Conservation (phyloP, 2,113 vertebrate species). For the Podilymbus podiceps region DNA sequence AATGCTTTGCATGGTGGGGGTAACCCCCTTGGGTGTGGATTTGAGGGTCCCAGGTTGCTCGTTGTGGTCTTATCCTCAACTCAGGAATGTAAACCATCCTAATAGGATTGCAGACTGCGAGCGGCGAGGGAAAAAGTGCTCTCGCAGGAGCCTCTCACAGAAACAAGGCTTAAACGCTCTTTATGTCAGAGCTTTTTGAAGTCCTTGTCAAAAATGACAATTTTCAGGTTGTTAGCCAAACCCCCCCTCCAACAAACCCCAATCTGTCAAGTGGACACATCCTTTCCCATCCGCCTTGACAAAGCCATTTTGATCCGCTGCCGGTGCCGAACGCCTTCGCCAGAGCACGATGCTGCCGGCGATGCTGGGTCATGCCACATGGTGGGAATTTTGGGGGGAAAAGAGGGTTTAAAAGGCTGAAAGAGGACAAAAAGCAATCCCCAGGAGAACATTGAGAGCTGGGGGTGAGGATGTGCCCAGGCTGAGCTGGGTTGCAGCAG, state of each 20-base stretch:
- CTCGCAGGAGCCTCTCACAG: neutral
- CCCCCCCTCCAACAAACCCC: neutral
- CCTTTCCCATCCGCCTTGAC: neutral
- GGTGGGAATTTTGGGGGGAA: rapidly evolving
- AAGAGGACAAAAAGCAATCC: rapidly evolving
- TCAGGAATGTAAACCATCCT: neutral
- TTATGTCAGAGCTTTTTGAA: neutral
- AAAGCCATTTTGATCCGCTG: neutral
- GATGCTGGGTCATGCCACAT: rapidly evolving
- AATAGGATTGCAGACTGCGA: neutral
- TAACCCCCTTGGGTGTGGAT: neutral
- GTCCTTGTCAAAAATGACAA: conserved; percentile 1
- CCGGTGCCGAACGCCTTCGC: neutral
- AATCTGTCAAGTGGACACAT: neutral
- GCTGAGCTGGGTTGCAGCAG: neutral
- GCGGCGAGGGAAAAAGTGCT: neutral
- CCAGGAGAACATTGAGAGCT: neutral
- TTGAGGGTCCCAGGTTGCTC: neutral
- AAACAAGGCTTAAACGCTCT: neutral
- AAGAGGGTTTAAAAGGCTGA: neutral
- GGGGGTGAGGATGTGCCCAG: neutral
- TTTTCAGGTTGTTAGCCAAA: conserved; percentile 9
- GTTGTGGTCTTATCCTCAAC: neutral
- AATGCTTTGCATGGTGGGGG: neutral
- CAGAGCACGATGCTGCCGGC: neutral